Base-by-base conservation (phyloP, 2,113 vertebrate genomes). In the Murina feae region DNA sequence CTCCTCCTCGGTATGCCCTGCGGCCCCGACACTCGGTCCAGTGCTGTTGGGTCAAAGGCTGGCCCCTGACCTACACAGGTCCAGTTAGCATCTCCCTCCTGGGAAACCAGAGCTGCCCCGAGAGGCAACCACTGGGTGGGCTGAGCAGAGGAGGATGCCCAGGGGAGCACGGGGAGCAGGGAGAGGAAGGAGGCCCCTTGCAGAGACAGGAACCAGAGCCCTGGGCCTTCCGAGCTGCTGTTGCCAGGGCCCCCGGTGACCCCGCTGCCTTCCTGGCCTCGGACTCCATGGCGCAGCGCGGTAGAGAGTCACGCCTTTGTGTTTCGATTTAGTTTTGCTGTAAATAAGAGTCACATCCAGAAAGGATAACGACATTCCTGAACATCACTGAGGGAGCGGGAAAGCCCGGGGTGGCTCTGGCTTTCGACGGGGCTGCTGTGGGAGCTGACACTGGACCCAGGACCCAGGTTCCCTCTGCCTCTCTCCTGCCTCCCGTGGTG, bases 31-130 rank as follows among this genome's bases (percentile, higher is more conserved):
- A 4, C 37, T 90, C 81, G 81, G 66, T 37, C 81, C 85, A 53
- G 60, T 37, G 20, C 18, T 83, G 25, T 47, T 63, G 39, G 68
- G 69, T 96, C 82, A 92, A 86, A 94, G 74, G 47, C 76, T 76
- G 60, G 86, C 72, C 88, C 42, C 5, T 88, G 94, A 93, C 76
- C 81, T 81, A 74, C 91, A 39, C 42, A 44, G 68, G 89, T 89
- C 68, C 90, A 86, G 86, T 95, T 81, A 95, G 85, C 71, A 72
- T 88, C 71, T 81, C 60, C 71, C 39, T 81, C 39, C 51, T 47
- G 71, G 92, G 71, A 55, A 78, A n/a, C 69, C 32, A 20, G 63
- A 84, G 37, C 28, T 30, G 35, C 68, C 35, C 2, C 23, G n/a
- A 53, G 72, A 85, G 66, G 47, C 55, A 65, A 63, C 6, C 53